Evolutionary conservation across 1,140 invertebrate species (phyloP).

Genomic region (Aphidius gifuensis): DNA sequence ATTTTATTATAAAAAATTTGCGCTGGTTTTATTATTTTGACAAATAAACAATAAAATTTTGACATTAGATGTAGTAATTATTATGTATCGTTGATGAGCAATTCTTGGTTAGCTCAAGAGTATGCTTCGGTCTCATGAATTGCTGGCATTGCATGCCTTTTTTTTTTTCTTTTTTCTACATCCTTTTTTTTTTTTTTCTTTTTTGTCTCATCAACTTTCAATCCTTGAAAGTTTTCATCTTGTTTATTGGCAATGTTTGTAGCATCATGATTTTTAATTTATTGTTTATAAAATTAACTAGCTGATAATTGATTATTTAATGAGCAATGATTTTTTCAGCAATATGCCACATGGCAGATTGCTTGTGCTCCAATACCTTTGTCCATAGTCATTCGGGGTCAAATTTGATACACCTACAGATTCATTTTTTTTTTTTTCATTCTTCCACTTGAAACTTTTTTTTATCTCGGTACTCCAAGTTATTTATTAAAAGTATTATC

Average conservation of each 20-base stretch:
- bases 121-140: slow-evolving; percentile 12
- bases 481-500: not conserved
- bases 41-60: not conserved
- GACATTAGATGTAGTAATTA: not conserved
- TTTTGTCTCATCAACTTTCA: not conserved
- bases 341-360: slow-evolving; percentile 21
- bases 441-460: not conserved
- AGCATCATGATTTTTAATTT: not conserved
- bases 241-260: slow-evolving; percentile 3
- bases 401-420: not conserved
- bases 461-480: not conserved
- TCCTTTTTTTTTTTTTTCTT: slow-evolving; percentile 1
- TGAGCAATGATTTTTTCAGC: not conserved
- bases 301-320: not conserved
- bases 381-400: slow-evolving; percentile 5
- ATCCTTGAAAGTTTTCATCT: slow-evolving; percentile 8
- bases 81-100: not conserved
- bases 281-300: not conserved
- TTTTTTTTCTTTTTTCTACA: slow-evolving; percentile 2
- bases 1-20: not conserved
- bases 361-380: not conserved
- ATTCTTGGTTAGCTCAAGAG: slow-evolving; percentile 20
- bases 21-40: slow-evolving; percentile 1
- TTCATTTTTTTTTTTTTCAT: not conserved
- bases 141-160: slow-evolving; percentile 13